Base-by-base conservation (phyloP, 2,888 invertebrate genomes). In the Carpatolechia fugitivella region DNA sequence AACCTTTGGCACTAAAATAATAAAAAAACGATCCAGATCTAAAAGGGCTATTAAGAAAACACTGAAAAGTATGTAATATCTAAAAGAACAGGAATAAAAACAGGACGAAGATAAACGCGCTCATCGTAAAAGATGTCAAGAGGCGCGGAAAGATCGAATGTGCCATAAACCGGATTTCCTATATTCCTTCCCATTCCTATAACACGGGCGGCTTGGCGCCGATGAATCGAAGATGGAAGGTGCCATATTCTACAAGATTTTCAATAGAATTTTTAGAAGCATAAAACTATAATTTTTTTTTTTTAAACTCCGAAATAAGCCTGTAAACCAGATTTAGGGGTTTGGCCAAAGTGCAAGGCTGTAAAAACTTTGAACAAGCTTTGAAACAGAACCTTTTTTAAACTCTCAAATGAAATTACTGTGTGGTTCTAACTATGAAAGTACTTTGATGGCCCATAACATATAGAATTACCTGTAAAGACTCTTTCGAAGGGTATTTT, bases 161-260 rank as follows among this genome's bases (percentile, higher is more conserved):
- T 11, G 46, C 13, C 38, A 38, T 49, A 49, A 50, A 29, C 18
- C 38, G 50, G 50, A 50, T 50, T 50, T 38, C 50, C 50, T 38
- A 50, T 50, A 36, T 38, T 50, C 36, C 38, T 38, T 38, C 36
- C 20, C n/a, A 35, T 20, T 29, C 44, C 24, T 50, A 38, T 49
- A 18, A 35, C 35, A 49, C 35, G 20, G n/a, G 10, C 49, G 49
- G 16, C 30, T n/a, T 13, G 24, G 24, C 24, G 36, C 8, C 40
- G 40, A 41, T 41, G 40, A 41, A 41, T 11, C 40, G 7, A 8
- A 18, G 40, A 41, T 41, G 11, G 18, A 18, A 41, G 18, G 40
- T 18, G 40, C 2, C 40, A 18, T 16, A 16, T 38, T 38, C 14
- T 38, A 14, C 5, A 40, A 8, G 40, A 41, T 30, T 18, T n/a